These are phyloP conservation scores for Chromis chromis DNA, from an alignment of 2,797 vertebrate species.

Conservation along the genomic window DNA sequence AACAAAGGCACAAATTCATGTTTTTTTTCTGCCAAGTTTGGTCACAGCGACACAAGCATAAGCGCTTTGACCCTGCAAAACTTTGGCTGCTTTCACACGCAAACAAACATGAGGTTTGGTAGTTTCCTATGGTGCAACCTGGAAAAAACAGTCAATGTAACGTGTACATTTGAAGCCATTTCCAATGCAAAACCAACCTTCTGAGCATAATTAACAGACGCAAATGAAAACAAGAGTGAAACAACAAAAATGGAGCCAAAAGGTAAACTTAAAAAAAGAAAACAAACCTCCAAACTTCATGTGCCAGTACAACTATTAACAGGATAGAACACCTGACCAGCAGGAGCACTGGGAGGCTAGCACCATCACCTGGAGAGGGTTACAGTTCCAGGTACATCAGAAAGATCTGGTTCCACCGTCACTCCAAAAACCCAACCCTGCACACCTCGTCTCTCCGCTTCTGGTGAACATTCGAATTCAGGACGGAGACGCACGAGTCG, in stretches of 20 bases:
- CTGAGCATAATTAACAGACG: neutral
- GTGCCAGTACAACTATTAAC: constrained; percentile 18
- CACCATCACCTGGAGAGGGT: constrained; percentile 64
- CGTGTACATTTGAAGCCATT: neutral
- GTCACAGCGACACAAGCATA: constrained; percentile 39
- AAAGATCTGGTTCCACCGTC: constrained; percentile 24
- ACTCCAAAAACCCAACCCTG: neutral
- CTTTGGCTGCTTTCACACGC: constrained; percentile 40
- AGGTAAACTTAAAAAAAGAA: neutral
- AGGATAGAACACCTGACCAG: constrained; percentile 62
- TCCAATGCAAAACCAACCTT: neutral
- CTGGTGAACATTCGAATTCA: constrained; percentile 8
- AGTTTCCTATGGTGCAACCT: constrained; percentile 8
- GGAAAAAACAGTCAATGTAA: constrained; percentile 4
- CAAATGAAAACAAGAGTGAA: neutral
- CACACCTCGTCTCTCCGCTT: neutral
- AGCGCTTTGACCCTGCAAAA: constrained; percentile 54
- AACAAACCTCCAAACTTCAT: neutral
- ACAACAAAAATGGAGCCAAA: neutral
- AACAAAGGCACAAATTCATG: constrained; percentile 79
- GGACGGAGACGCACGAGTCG: neutral
- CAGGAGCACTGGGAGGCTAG: constrained; percentile 62
- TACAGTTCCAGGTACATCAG: constrained; percentile 30
- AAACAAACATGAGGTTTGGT: constrained; percentile 31
- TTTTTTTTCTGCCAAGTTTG: constrained; percentile 53